A percentile compares a stretch with the other conserved stretches of the same genome.
phyloP scores from a whole-genome alignment of 1,140 invertebrate genomes.

The Kradibia gibbosae region DNA sequence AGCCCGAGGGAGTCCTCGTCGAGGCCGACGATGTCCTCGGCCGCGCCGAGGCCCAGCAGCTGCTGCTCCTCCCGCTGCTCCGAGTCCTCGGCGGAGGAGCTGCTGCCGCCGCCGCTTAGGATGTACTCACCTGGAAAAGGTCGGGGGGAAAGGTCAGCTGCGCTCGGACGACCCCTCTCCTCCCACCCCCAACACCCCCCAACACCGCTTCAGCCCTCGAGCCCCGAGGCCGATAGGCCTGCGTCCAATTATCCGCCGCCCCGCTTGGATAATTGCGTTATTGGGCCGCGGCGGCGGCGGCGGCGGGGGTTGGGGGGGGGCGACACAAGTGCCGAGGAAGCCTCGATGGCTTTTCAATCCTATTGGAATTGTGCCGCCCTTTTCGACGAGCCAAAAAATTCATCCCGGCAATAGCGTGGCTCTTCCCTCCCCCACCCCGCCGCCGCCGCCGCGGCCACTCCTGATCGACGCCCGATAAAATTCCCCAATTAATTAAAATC shows the following conservation, averaged over 20 bases:
- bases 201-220: too few relatives aligned
- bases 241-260: too few relatives aligned
- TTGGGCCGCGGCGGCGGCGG: neutral
- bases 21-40: slow-evolving; percentile 61
- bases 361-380: too few relatives aligned
- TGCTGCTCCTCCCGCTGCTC: slow-evolving; percentile 46
- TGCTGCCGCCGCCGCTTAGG: slow-evolving; percentile 59
- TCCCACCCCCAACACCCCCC: too few relatives aligned
- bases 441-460: neutral
- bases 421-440: too few relatives aligned
- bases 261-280: too few relatives aligned
- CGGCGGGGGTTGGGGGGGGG: neutral
- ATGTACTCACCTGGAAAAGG: slow-evolving; percentile 67
- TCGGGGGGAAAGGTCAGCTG: neutral
- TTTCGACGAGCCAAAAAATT: neutral
- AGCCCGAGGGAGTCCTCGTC: slow-evolving; percentile 67
- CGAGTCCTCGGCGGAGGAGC: neutral
- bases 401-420: neutral
- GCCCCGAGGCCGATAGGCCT: too few relatives aligned
- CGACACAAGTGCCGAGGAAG: too few relatives aligned
- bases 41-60: slow-evolving; percentile 59
- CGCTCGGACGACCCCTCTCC: too few relatives aligned
- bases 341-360: too few relatives aligned
- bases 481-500: neutral
- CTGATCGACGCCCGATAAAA: neutral